Evolutionary conservation across 2,797 vertebrate species (phyloP).

Genomic region (Myotis pilosus): DNA sequence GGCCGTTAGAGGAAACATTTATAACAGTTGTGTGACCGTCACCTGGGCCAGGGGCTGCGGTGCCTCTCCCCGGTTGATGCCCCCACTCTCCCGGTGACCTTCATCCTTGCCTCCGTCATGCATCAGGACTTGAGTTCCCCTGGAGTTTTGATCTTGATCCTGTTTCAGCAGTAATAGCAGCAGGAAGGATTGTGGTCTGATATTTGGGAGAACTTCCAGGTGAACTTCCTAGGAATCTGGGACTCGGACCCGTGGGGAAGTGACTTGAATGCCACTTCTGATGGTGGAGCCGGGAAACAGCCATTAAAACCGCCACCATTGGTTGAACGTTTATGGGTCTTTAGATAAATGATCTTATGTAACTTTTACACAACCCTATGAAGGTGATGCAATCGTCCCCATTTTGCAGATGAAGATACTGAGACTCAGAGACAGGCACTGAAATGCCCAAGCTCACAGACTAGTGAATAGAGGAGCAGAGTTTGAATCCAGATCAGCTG

Average conservation of each 20-base stretch:
- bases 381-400: background rate
- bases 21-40: background rate
- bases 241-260: background rate
- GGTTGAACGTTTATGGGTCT: background rate
- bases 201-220: conserved; percentile 21
- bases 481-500: background rate
- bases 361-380: background rate
- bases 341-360: background rate
- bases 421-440: background rate
- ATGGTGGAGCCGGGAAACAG: background rate
- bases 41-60: background rate
- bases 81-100: background rate
- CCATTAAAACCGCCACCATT: background rate
- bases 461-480: background rate
- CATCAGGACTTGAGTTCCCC: background rate
- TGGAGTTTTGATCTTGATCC: background rate
- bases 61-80: background rate
- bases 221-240: background rate
- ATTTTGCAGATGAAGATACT: background rate
- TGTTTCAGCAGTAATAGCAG: background rate
- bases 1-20: background rate
- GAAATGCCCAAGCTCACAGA: background rate
- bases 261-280: background rate
- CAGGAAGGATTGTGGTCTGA: background rate
- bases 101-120: background rate